A percentile compares a stretch with the other conserved stretches of the same genome.
Conservation (phyloP, 1,140 invertebrate genomes). For the Cotesia typhae region DNA sequence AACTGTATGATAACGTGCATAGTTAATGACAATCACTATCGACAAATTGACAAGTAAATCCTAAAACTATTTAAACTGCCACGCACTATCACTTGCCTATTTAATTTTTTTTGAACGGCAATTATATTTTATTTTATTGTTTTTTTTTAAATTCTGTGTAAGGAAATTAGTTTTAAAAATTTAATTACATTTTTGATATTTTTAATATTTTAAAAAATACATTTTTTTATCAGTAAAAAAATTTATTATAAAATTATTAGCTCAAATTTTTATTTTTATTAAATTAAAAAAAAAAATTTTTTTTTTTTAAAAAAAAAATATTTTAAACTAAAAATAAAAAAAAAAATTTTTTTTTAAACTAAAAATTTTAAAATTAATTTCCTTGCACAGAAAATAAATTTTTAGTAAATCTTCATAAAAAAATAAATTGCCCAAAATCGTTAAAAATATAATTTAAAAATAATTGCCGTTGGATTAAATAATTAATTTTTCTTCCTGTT, state of each 20-base stretch:
- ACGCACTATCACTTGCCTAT: slow-evolving; percentile 41
- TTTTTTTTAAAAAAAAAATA: no score
- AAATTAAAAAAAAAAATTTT: no score
- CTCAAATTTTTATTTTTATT: no score
- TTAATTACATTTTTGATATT: no score
- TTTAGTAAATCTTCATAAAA: slow-evolving; percentile 24
- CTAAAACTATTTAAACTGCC: slow-evolving; percentile 51
- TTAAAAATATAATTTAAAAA: neutral
- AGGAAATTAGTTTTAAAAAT: no score
- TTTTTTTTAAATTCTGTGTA: slow-evolving; percentile 32
- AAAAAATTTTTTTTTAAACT: no score
- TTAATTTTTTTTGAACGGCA: slow-evolving; percentile 14
- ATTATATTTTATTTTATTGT: slow-evolving; percentile 29
- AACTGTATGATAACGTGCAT: slow-evolving; percentile 45
- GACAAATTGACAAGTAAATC: slow-evolving; percentile 51
- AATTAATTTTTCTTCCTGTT: slow-evolving; percentile 31
- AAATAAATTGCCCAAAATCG: slow-evolving; percentile 7
- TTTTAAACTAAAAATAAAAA: no score
- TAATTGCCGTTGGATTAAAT: neutral
- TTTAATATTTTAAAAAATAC: no score
- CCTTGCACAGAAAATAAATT: slow-evolving; percentile 9
- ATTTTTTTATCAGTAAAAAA: no score
- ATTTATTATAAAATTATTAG: no score
- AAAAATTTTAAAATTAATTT: no score
- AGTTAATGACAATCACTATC: slow-evolving; percentile 64